A percentile compares a stretch with the other conserved stretches of the same genome.
These are phyloP conservation scores for Caenorhabditis tropicalis DNA, from an alignment of 1,140 invertebrate species.

Conservation along the genomic window DNA sequence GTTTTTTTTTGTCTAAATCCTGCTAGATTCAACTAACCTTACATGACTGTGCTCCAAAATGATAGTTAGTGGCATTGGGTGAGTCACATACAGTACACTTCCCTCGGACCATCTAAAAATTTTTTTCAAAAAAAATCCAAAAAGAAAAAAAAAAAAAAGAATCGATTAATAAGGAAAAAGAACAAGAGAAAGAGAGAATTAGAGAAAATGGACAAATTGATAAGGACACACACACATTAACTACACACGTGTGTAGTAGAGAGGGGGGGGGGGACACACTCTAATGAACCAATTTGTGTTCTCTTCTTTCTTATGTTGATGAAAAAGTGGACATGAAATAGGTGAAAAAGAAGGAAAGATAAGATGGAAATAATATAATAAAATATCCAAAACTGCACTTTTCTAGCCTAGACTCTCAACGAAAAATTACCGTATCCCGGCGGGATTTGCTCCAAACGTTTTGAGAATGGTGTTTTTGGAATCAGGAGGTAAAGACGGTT, in stretches of 20 bases:
- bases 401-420: too few species aligned
- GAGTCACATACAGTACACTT: slow-evolving; percentile 19
- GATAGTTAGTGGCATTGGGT: slow-evolving; percentile 1
- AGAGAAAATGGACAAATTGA: neutral
- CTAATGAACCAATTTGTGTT: neutral
- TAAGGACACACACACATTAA: neutral
- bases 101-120: neutral
- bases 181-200: neutral
- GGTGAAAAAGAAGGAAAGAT: neutral
- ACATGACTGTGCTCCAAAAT: slow-evolving; percentile 13
- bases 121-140: neutral
- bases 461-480: too few species aligned
- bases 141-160: neutral
- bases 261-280: neutral
- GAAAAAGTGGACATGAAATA: neutral
- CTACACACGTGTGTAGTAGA: neutral
- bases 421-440: too few species aligned
- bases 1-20: too few species aligned
- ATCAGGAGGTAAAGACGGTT: too few species aligned
- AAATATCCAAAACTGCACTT: too few species aligned
- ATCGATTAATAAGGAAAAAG: neutral
- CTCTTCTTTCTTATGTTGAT: neutral
- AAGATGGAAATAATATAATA: too few species aligned
- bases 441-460: too few species aligned
- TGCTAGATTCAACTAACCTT: neutral